Percentiles rank a stretch among this genome's conserved stretches.
Evolutionary conservation across 2,888 invertebrate species (phyloP).

Genomic region (Agrotis puta): DNA sequence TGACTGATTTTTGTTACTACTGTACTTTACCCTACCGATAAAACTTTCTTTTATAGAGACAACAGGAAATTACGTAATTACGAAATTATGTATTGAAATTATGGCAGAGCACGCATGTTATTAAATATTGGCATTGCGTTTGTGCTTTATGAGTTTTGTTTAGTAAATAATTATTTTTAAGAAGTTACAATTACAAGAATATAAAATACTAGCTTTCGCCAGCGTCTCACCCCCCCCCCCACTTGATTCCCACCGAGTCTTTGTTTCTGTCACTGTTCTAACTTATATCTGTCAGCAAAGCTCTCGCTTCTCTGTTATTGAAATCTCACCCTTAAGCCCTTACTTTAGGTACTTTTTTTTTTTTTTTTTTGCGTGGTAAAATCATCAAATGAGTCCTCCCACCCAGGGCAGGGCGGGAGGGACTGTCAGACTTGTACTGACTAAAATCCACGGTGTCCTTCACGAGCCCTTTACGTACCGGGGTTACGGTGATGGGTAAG

Average conservation of each 20-base stretch:
- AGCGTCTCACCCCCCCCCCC: too few species aligned
- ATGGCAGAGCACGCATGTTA: slow-evolving; percentile 27
- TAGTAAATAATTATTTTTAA: slow-evolving; percentile 3
- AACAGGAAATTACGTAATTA: too few species aligned
- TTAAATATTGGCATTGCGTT: slow-evolving; percentile 19
- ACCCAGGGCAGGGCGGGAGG: too few species aligned
- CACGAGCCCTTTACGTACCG: too few species aligned
- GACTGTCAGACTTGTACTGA: too few species aligned
- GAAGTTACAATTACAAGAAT: not conserved
- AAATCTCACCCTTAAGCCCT: slow-evolving; percentile 11
- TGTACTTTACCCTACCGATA: not conserved
- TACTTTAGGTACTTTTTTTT: slow-evolving; percentile 41
- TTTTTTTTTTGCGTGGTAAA: too few species aligned
- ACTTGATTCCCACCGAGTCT: too few species aligned
- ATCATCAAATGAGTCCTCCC: too few species aligned
- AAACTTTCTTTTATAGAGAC: slow-evolving; percentile 7
- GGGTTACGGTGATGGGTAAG: too few species aligned
- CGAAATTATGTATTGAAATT: slow-evolving; percentile 14
- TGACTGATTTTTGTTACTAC: slow-evolving; percentile 11
- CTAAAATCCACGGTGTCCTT: too few species aligned
- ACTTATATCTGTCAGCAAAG: not conserved
- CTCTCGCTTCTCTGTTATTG: not conserved
- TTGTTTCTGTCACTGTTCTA: too few species aligned
- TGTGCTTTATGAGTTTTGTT: not conserved
- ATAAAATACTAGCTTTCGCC: too few species aligned